Percentiles rank a stretch among this genome's conserved stretches.
These are phyloP conservation scores for Barbus barbus DNA, from an alignment of 2,113 vertebrate species.

Conservation along the genomic window DNA sequence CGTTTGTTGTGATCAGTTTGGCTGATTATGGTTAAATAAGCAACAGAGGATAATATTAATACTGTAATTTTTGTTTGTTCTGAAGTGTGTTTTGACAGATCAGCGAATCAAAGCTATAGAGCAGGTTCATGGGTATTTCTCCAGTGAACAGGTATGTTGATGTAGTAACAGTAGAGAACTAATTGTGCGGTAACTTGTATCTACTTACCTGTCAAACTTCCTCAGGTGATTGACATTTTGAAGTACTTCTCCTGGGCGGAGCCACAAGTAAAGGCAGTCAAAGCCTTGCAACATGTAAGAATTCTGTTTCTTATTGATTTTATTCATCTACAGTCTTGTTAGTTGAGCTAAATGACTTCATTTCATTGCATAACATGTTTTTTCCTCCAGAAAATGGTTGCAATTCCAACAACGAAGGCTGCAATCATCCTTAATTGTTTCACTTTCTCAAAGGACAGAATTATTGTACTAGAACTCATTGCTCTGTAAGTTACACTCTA, in stretches of 20 bases:
- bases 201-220: not conserved
- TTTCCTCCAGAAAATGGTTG: slow-evolving; percentile 92
- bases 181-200: not conserved
- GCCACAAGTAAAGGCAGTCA: slow-evolving; percentile 95
- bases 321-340: too few relatives aligned
- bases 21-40: not conserved
- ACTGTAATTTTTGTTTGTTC: slow-evolving; percentile 43
- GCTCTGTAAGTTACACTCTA: slow-evolving; percentile 86
- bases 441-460: slow-evolving; percentile 95
- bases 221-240: slow-evolving; percentile 91
- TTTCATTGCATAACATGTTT: slow-evolving; percentile 32
- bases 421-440: slow-evolving; percentile 97
- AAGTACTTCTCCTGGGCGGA: slow-evolving; percentile 99
- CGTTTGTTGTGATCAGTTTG: not conserved
- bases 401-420: slow-evolving; percentile 92
- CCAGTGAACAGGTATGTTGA: slow-evolving; percentile 91
- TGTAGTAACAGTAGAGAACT: not conserved
- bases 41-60: not conserved
- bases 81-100: slow-evolving; percentile 94
- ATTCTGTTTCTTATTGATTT: not conserved
- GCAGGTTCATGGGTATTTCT: slow-evolving; percentile 97
- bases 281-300: slow-evolving; percentile 96
- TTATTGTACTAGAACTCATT: slow-evolving; percentile 89
- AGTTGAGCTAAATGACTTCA: not conserved
- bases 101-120: slow-evolving; percentile 96